These are phyloP conservation scores for Neuroscelio doddi DNA, from an alignment of 2,888 invertebrate species.

Conservation along the genomic window DNA sequence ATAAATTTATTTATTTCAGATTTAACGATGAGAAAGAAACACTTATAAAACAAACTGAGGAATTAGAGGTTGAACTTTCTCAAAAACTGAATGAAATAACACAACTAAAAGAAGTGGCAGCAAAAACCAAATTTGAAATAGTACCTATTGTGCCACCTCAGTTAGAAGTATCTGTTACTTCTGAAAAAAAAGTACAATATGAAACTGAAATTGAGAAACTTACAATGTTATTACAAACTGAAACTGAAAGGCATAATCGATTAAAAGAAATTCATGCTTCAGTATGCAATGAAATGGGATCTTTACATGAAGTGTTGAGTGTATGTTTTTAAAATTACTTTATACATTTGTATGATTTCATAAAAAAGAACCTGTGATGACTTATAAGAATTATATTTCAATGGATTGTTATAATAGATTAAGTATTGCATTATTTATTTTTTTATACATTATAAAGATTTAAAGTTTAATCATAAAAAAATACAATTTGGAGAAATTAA, in stretches of 20 bases:
- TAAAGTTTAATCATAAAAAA: no score
- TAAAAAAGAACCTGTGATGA: no score
- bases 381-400: no score
- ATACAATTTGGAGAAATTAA: no score
- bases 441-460: no score
- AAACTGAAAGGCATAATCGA: conserved; percentile 9
- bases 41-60: conserved; percentile 15
- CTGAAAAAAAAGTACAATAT: neutral
- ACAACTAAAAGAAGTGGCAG: conserved; percentile 12
- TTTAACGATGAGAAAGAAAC: conserved; percentile 17
- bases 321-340: no score
- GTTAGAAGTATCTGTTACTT: neutral
- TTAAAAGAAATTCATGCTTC: conserved; percentile 9
- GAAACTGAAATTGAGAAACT: conserved; percentile 24
- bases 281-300: conserved; percentile 9
- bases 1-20: conserved; percentile 16
- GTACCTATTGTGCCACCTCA: conserved; percentile 8
- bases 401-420: no score
- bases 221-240: conserved; percentile 9
- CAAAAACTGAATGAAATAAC: conserved; percentile 10
- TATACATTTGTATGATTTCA: no score
- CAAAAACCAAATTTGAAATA: conserved; percentile 8
- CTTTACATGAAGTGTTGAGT: conserved; percentile 16
- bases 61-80: conserved; percentile 12
- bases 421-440: no score